Evolutionary conservation across 2,113 vertebrate species (phyloP).

Genomic region (Grammomys surdaster): DNA sequence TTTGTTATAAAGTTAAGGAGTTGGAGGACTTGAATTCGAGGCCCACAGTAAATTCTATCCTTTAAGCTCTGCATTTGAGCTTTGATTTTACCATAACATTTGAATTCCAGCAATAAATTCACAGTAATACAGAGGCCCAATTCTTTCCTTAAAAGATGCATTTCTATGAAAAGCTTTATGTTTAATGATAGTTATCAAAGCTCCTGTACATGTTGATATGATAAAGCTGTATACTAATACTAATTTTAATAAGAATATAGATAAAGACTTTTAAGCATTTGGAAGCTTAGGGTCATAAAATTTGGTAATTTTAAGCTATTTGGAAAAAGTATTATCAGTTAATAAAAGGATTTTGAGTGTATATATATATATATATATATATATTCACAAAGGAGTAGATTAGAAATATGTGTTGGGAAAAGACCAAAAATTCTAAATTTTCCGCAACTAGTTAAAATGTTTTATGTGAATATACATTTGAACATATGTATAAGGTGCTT

Average conservation of each 20-base stretch:
- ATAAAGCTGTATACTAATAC: slow-evolving; percentile 23
- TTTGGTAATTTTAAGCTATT: slow-evolving; percentile 42
- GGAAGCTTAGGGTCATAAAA: slow-evolving; percentile 10
- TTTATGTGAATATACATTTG: neutral
- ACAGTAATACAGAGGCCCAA: neutral
- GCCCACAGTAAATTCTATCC: neutral
- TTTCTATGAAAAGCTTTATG: neutral
- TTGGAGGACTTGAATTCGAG: slow-evolving; percentile 25
- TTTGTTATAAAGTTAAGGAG: slow-evolving; percentile 12
- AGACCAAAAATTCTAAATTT: slow-evolving; percentile 4
- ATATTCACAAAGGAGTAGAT: neutral
- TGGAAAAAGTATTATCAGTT: neutral
- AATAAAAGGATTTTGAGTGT: slow-evolving; percentile 19
- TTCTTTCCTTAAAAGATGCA: slow-evolving; percentile 44
- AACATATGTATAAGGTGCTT: neutral
- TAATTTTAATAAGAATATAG: slow-evolving; percentile 24
- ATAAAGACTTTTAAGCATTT: slow-evolving; percentile 18
- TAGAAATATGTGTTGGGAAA: slow-evolving; percentile 4
- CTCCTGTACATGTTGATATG: slow-evolving; percentile 26
- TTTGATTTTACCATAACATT: slow-evolving; percentile 30
- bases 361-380: slow-evolving; percentile 28
- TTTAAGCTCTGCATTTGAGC: neutral
- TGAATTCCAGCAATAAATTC: slow-evolving; percentile 21
- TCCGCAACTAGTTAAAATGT: neutral
- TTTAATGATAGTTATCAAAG: slow-evolving; percentile 30